Evolutionary conservation across 2,797 vertebrate genomes (phyloP).

Genomic region (Bryconaethiops microstoma): DNA sequence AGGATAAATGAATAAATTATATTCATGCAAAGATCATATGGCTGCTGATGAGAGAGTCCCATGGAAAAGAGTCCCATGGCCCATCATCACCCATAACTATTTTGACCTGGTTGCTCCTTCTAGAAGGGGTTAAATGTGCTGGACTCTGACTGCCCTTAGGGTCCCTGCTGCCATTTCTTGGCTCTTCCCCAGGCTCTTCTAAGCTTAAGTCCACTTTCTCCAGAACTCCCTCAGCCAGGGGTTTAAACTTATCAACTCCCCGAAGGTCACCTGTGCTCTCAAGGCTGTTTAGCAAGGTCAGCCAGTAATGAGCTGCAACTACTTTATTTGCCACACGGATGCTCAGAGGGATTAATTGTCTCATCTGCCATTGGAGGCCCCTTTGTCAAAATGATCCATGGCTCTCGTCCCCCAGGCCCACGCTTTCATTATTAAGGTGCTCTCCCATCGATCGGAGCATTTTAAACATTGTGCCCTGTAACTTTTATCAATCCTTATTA

Average conservation of each 20-base stretch:
- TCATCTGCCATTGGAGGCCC: slow-evolving; percentile 78
- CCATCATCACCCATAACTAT: neutral
- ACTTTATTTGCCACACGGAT: slow-evolving; percentile 82
- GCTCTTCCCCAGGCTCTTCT: slow-evolving; percentile 31
- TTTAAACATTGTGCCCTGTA: slow-evolving; percentile 83
- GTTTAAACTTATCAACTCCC: slow-evolving; percentile 79
- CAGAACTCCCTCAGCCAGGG: slow-evolving; percentile 67
- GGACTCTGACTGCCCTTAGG: slow-evolving; percentile 43
- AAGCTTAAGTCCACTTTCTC: slow-evolving; percentile 69
- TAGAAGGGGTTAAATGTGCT: slow-evolving; percentile 2
- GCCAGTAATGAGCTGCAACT: slow-evolving; percentile 81
- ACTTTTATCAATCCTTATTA: slow-evolving; percentile 87
- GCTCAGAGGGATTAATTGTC: slow-evolving; percentile 89
- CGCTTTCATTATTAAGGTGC: slow-evolving; percentile 83
- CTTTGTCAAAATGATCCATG: slow-evolving; percentile 86
- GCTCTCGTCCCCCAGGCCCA: slow-evolving; percentile 76
- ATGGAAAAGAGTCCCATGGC: neutral
- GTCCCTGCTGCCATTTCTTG: slow-evolving; percentile 58
- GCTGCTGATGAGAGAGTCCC: neutral
- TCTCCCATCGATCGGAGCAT: slow-evolving; percentile 82
- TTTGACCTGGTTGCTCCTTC: neutral
- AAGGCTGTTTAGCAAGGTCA: slow-evolving; percentile 88
- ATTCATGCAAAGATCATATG: neutral
- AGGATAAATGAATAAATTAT: neutral
- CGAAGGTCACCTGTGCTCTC: slow-evolving; percentile 84